Evolutionary conservation across 1,140 invertebrate genomes (phyloP), one percentile per base, ranked within the genome.

Genomic region (Metopolophium dirhodum): DNA sequence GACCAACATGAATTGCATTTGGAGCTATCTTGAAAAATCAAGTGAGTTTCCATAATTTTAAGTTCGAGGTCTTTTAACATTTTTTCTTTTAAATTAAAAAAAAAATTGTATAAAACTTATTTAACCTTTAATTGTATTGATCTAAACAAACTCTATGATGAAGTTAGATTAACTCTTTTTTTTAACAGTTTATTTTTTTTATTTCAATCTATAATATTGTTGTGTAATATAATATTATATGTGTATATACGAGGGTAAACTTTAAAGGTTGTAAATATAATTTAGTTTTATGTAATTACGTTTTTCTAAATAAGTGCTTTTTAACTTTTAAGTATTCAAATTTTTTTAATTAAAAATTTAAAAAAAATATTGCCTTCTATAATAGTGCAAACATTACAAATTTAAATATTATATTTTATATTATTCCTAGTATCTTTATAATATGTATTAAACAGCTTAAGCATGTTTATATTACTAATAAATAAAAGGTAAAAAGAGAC

Each of bases 1-100:
- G 91, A 93, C 91, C 82, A 93, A 86, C 23, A 57, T 86, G 45
- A 57, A 86, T 93, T 86, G 26, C 51, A 85, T 83, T 35, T 92
- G 30, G 35, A 41, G 47, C 61, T 85, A 85, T 92, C 57, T n/a
- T 92, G 9, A 41, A 92, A 92, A 92, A 41, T 82, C 41, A 91
- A n/a, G 35, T 49, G 45, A 92, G 26, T 47, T 82, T 91, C 6
- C 35, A 35, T 82, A 82, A 91, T 82, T 30, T 77, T 45, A 90
- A 90, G 90, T 83, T 91, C 45, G 30, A 91, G 90, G 68, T 51
- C 22, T 47, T 61, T 18, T 14, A 14, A 54, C 30, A 18, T 35
- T 89, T 22, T 22, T 51, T 35, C 2, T n/a, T 87, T 87, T 26
- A 26, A 37, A 41, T 41, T 87, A 30, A 47, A 47, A 87, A 47